A percentile compares a stretch with the other conserved stretches of the same genome.
These are phyloP conservation scores for Buteo buteo DNA, from an alignment of 2,113 vertebrate species.

Conservation along the genomic window DNA sequence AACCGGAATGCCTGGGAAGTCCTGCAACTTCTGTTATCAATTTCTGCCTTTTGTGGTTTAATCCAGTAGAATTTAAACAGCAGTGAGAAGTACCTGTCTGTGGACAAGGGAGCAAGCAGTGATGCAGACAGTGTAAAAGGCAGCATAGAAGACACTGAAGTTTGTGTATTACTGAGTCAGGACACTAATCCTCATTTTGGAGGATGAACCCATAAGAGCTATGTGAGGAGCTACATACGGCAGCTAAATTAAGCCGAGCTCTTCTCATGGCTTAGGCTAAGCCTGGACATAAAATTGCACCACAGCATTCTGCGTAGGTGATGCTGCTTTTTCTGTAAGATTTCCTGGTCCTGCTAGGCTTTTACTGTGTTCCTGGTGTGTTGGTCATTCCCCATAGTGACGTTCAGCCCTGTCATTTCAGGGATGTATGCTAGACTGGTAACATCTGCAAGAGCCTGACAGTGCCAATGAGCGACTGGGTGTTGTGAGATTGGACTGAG, in stretches of 20 bases:
- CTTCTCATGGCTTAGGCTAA: background rate
- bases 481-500: background rate
- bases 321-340: background rate
- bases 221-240: background rate
- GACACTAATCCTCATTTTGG: background rate
- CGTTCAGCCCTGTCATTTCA: background rate
- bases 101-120: background rate
- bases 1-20: background rate
- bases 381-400: background rate
- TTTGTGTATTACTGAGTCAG: background rate
- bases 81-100: background rate
- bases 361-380: background rate
- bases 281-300: background rate
- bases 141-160: background rate
- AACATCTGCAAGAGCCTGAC: background rate
- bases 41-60: background rate
- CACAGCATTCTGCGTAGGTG: background rate
- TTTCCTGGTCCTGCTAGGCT: background rate
- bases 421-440: background rate
- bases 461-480: background rate
- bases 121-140: background rate
- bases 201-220: background rate
- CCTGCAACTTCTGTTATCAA: background rate
- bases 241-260: background rate
- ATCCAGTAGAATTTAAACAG: background rate